Percentiles rank a stretch among this genome's conserved stretches.
Evolutionary conservation across 2,113 vertebrate genomes (phyloP).

Genomic region (Alosa alosa): DNA sequence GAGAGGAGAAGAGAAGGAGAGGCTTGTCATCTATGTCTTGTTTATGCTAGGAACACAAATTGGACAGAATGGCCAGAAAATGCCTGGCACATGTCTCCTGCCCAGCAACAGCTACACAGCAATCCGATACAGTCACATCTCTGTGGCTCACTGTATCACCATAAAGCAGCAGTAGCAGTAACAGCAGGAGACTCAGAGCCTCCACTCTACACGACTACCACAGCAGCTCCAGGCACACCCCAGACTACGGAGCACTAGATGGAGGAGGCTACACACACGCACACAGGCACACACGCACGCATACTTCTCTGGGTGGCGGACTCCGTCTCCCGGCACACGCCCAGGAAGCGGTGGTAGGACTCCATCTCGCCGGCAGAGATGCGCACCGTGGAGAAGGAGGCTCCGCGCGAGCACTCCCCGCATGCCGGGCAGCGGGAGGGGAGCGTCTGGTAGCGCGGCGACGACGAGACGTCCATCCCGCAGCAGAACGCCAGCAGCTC

Average conservation of each 20-base stretch:
- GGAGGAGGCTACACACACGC: not conserved
- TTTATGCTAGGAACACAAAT: not conserved
- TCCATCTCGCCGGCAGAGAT: slow-evolving; percentile 87
- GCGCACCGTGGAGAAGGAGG: slow-evolving; percentile 71
- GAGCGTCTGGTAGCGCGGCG: slow-evolving; percentile 50
- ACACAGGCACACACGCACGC: slow-evolving; percentile 44
- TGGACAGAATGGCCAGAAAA: not conserved
- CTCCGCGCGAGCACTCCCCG: slow-evolving; percentile 58
- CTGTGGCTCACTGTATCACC: not conserved
- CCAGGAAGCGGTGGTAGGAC: slow-evolving; percentile 79
- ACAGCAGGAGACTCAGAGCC: not conserved
- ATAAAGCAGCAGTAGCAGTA: not conserved
- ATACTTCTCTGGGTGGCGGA: slow-evolving; percentile 73
- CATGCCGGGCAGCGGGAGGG: slow-evolving; percentile 65
- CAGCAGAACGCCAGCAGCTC: slow-evolving; percentile 21
- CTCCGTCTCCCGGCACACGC: slow-evolving; percentile 71
- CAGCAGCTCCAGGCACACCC: not conserved
- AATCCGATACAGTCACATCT: not conserved
- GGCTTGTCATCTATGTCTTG: not conserved
- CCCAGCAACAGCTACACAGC: slow-evolving; percentile 7
- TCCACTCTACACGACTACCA: not conserved
- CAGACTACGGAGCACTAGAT: not conserved
- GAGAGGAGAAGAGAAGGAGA: not conserved
- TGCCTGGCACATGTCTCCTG: not conserved
- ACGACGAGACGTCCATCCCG: slow-evolving; percentile 44